Percentiles rank a stretch among this genome's conserved stretches.
phyloP scores from a whole-genome alignment of 1,140 invertebrate species.

The Sycophaga agraensis region DNA sequence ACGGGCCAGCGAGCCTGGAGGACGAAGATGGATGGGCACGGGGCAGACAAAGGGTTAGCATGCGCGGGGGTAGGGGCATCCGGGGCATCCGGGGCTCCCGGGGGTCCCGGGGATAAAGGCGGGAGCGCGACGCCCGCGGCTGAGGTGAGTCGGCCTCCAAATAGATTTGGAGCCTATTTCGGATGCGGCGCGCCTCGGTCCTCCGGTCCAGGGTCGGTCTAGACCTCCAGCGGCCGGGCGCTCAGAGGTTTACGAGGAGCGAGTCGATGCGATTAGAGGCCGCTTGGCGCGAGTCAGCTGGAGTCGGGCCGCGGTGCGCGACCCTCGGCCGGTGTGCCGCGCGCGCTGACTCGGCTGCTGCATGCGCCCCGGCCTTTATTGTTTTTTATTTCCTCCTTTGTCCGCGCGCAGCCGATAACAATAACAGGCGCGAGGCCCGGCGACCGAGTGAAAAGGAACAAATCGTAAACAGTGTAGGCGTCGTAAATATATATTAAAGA shows the following conservation, averaged over 20 bases:
- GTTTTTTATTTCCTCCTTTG: constrained; percentile 15
- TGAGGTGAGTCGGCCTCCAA: constrained; percentile 35
- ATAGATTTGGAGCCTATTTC: constrained; percentile 50
- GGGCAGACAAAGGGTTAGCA: no score
- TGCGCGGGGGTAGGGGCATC: no score
- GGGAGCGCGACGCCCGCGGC: no score
- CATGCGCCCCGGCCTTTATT: background rate
- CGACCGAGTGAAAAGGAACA: constrained; percentile 15
- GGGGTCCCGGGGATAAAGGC: background rate
- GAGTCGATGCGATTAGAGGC: constrained; percentile 38
- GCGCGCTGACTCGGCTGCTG: constrained; percentile 14
- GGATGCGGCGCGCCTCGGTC: constrained; percentile 46
- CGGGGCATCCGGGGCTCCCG: no score
- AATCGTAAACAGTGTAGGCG: background rate
- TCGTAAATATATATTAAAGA: no score
- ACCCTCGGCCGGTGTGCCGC: constrained; percentile 7
- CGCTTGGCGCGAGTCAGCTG: constrained; percentile 36
- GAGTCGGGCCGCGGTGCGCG: constrained; percentile 30
- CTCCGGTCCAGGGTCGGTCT: constrained; percentile 49
- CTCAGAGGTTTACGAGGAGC: constrained; percentile 39
- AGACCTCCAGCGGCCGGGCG: constrained; percentile 49
- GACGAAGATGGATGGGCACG: no score
- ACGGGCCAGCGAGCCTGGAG: no score
- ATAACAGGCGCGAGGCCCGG: constrained; percentile 9
- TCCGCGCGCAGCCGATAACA: constrained; percentile 9